Evolutionary conservation across 2,888 invertebrate genomes (phyloP).

Genomic region (Arctia plantaginis): DNA sequence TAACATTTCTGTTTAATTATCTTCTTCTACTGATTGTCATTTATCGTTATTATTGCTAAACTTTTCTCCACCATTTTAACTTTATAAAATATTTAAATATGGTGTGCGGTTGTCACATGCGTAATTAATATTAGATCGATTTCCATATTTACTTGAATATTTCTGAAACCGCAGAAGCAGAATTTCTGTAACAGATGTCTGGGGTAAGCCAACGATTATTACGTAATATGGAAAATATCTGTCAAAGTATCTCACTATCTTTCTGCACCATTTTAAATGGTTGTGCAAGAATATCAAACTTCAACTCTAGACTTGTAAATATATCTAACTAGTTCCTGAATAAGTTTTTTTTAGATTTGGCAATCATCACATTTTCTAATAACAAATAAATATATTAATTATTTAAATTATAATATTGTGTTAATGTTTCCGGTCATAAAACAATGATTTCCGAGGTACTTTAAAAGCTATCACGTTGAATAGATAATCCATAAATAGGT

Average conservation of each 20-base stretch:
- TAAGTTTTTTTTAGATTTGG: conserved; percentile 33
- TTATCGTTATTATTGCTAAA: neutral
- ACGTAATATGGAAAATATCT: conserved; percentile 34
- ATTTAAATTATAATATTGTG: conserved; percentile 17
- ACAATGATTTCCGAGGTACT: conserved; percentile 25
- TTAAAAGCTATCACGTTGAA: conserved; percentile 59
- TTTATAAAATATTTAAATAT: neutral
- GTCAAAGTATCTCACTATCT: conserved; percentile 41
- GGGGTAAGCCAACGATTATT: conserved; percentile 38
- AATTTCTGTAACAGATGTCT: conserved; percentile 36
- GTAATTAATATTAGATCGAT: conserved; percentile 22
- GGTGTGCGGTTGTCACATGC: neutral
- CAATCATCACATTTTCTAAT: conserved; percentile 37
- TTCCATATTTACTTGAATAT: conserved; percentile 40
- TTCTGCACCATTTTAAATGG: conserved; percentile 39
- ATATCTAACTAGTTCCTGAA: conserved; percentile 29
- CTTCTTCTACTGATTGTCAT: neutral
- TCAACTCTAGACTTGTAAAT: conserved; percentile 28
- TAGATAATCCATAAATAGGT: conserved; percentile 61
- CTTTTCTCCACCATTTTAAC: neutral
- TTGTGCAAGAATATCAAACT: conserved; percentile 45
- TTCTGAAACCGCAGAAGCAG: conserved; percentile 29
- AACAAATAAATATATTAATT: conserved; percentile 18
- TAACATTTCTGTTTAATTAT: conserved; percentile 1
- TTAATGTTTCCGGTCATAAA: conserved; percentile 29